These are phyloP conservation scores for Lithosia quadra DNA, from an alignment of 2,888 invertebrate genomes.

Conservation along the genomic window DNA sequence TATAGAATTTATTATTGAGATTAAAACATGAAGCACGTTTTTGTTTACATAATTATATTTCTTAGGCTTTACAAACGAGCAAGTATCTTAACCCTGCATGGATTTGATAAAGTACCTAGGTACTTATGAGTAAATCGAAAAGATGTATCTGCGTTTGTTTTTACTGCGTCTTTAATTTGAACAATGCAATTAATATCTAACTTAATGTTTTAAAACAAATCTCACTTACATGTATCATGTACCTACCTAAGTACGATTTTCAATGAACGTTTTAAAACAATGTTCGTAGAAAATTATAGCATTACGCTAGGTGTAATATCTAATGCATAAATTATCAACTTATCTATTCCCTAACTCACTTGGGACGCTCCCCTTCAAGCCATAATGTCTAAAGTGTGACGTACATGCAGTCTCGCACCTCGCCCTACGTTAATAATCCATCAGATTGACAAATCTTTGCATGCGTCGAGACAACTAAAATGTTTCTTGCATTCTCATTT, in stretches of 20 bases:
- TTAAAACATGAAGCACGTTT: not conserved
- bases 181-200: no score
- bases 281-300: conserved; percentile 48
- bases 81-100: not conserved
- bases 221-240: not conserved
- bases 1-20: not conserved
- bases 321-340: conserved; percentile 75
- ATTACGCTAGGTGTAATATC: conserved; percentile 59
- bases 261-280: conserved; percentile 29
- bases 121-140: no score
- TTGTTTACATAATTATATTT: not conserved
- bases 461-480: conserved; percentile 53
- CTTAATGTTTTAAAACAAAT: not conserved
- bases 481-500: conserved; percentile 49
- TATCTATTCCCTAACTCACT: conserved; percentile 65
- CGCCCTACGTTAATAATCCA: conserved; percentile 72
- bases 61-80: not conserved
- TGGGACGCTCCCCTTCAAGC: conserved; percentile 55
- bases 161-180: no score
- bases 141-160: no score
- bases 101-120: no score
- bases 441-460: conserved; percentile 74
- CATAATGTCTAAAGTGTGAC: conserved; percentile 63
- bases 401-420: conserved; percentile 58
- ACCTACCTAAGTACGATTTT: no score